Evolutionary conservation across 2,888 invertebrate species (phyloP).

Genomic region (Siphlonurus alternatus): DNA sequence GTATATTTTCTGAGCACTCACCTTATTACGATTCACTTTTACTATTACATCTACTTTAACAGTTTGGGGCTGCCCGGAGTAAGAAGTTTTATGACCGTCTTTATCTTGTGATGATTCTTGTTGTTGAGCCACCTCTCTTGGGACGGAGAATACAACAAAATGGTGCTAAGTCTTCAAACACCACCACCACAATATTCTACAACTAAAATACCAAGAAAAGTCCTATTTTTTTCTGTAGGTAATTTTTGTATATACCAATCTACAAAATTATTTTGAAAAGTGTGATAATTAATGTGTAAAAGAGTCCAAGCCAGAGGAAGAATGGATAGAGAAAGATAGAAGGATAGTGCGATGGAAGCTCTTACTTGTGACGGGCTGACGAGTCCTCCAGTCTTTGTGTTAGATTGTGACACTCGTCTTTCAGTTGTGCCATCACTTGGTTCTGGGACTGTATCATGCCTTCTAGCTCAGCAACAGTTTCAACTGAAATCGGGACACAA

Average conservation of each 20-base stretch:
- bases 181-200: not conserved
- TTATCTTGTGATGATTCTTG: not conserved
- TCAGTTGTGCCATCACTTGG: constrained; percentile 84
- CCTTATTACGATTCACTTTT: constrained; percentile 30
- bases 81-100: not conserved
- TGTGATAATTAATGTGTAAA: not conserved
- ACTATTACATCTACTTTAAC: constrained; percentile 65
- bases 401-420: constrained; percentile 73
- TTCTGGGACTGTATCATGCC: constrained; percentile 80
- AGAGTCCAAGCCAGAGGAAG: not conserved
- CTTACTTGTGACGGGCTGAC: constrained; percentile 77
- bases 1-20: not conserved
- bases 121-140: not conserved
- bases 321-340: not conserved
- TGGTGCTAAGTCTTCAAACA: not conserved
- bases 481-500: constrained; percentile 42
- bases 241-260: not conserved
- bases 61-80: constrained; percentile 25
- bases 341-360: constrained; percentile 10
- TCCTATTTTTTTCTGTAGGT: not conserved
- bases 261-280: not conserved
- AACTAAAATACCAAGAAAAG: not conserved
- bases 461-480: constrained; percentile 79
- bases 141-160: not conserved
- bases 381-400: constrained; percentile 81